A percentile compares a stretch with the other conserved stretches of the same genome.
These are phyloP conservation scores for Clinocottus analis DNA, from an alignment of 2,113 vertebrate genomes.

Conservation along the genomic window DNA sequence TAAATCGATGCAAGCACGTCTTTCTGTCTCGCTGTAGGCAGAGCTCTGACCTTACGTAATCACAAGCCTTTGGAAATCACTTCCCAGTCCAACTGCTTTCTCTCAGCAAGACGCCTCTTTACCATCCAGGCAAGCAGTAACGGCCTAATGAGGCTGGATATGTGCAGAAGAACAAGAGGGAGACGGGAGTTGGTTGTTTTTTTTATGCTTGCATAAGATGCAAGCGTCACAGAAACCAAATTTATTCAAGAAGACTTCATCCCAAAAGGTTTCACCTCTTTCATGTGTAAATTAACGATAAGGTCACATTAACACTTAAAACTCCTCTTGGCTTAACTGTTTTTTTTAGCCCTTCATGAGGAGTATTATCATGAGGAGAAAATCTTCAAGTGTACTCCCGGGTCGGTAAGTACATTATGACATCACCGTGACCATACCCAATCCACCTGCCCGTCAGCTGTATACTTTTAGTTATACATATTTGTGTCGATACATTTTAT, in stretches of 20 bases:
- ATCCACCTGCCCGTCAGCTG: not conserved
- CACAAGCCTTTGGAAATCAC: conserved; percentile 2
- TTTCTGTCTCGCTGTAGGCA: not conserved
- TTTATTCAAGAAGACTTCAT: not conserved
- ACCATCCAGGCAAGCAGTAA: not conserved
- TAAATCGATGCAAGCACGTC: not conserved
- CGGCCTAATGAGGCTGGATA: not conserved
- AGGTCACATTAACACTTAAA: not conserved
- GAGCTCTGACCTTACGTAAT: conserved; percentile 15
- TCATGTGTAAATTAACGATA: not conserved
- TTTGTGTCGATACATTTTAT: not conserved
- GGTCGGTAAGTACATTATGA: not conserved
- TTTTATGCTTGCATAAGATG: not conserved
- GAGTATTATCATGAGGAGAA: too few species aligned
- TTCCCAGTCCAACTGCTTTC: conserved; percentile 1
- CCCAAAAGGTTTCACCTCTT: not conserved
- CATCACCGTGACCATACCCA: not conserved
- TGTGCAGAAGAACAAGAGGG: not conserved
- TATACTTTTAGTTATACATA: not conserved
- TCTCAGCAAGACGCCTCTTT: conserved; percentile 4
- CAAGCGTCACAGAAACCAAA: not conserved
- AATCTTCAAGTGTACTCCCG: not conserved
- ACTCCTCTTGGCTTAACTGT: not conserved
- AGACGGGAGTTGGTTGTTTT: not conserved
- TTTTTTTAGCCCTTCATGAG: not conserved